Percentiles rank a stretch among this genome's conserved stretches.
These are phyloP conservation scores for Dolichoris vasculosae DNA, from an alignment of 1,140 invertebrate genomes.

Conservation along the genomic window DNA sequence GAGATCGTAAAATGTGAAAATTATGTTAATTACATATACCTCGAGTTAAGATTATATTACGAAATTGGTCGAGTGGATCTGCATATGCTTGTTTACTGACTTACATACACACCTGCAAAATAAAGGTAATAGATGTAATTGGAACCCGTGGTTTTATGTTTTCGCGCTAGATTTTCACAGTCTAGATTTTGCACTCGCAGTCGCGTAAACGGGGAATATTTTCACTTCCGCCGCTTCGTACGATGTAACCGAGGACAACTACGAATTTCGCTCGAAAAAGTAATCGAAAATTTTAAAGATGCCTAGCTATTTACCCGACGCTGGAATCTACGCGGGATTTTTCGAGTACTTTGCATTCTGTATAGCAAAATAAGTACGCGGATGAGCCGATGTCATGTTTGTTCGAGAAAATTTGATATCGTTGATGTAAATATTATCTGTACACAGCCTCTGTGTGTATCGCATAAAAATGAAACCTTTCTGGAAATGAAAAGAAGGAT, in stretches of 20 bases:
- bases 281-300: slow-evolving; percentile 20
- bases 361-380: neutral
- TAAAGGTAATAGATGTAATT: slow-evolving; percentile 22
- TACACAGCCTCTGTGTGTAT: neutral
- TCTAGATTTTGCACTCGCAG: neutral
- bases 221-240: neutral
- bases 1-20: neutral
- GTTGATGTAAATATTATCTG: neutral
- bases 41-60: neutral
- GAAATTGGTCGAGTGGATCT: neutral
- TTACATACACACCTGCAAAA: no score
- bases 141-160: slow-evolving; percentile 22
- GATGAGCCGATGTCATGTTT: neutral
- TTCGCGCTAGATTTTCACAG: neutral
- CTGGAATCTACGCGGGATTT: neutral
- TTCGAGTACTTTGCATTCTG: neutral
- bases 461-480: neutral
- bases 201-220: neutral
- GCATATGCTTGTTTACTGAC: neutral
- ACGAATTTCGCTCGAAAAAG: neutral
- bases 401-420: neutral
- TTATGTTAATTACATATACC: neutral
- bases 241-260: no score
- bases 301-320: neutral
- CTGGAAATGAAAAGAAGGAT: neutral